phyloP scores from a whole-genome alignment of 2,888 invertebrate genomes.

The Steinernema carpocapsae region DNA sequence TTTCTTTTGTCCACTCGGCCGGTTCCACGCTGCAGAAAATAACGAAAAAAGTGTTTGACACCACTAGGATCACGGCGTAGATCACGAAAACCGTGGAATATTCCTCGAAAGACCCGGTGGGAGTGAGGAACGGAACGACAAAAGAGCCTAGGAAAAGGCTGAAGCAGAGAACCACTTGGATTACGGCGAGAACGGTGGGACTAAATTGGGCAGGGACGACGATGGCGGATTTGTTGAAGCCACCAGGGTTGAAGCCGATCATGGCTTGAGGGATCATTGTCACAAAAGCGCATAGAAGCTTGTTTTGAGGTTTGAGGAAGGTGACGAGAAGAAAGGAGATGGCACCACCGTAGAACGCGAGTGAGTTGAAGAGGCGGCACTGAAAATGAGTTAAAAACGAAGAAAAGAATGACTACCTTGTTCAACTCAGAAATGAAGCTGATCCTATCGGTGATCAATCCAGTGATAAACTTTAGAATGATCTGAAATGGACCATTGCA shows the following conservation, averaged over 20 bases:
- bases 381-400: background rate
- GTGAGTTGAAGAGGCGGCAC: conserved; percentile 58
- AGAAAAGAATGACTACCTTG: conserved; percentile 38
- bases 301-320: conserved; percentile 52
- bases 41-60: conserved; percentile 13
- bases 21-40: conserved; percentile 11
- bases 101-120: conserved; percentile 55
- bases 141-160: conserved; percentile 59
- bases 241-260: conserved; percentile 28
- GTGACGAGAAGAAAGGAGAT: conserved; percentile 47
- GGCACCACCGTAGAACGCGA: conserved; percentile 54
- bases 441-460: conserved; percentile 53
- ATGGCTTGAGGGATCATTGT: conserved; percentile 18
- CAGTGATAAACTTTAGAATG: conserved; percentile 48
- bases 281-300: conserved; percentile 36
- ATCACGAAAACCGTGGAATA: conserved; percentile 57
- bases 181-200: conserved; percentile 13
- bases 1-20: conserved; percentile 4
- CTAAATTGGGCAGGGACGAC: conserved; percentile 6
- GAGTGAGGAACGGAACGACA: conserved; percentile 52
- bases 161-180: conserved; percentile 43
- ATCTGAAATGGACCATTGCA: conserved; percentile 43
- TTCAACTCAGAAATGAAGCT: conserved; percentile 53
- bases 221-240: conserved; percentile 13
- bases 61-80: conserved; percentile 51